phyloP scores from a whole-genome alignment of 2,888 invertebrate genomes.

The Quadroppia sp. region DNA sequence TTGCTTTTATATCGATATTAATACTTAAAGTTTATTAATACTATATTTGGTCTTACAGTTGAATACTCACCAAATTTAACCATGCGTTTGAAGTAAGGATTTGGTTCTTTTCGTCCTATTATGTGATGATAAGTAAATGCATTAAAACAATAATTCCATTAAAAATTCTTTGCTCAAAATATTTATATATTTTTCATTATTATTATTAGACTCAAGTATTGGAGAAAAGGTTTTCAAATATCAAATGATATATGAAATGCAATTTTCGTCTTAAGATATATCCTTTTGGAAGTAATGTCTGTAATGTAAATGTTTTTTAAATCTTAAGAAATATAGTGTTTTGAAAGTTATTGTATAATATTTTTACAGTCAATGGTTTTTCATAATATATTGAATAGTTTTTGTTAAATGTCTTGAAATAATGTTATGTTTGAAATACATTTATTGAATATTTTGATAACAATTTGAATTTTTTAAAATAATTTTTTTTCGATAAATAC shows the following conservation, averaged over 20 bases:
- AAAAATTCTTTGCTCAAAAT: neutral
- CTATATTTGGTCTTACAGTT: neutral
- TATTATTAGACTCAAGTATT: no score
- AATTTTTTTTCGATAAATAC: neutral
- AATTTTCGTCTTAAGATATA: no score
- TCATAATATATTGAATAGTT: neutral
- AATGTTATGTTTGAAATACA: neutral
- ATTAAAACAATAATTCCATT: neutral
- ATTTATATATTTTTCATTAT: no score
- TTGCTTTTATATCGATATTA: neutral
- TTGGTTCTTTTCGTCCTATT: slow-evolving; percentile 98
- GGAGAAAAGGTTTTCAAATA: no score
- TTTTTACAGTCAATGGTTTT: slow-evolving; percentile 14
- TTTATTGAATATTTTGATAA: neutral
- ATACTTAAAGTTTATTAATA: neutral
- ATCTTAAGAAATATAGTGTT: neutral
- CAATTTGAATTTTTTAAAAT: neutral
- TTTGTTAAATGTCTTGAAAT: slow-evolving; percentile 23
- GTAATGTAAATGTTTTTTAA: neutral
- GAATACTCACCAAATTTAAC: slow-evolving; percentile 71
- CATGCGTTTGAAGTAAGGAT: slow-evolving; percentile 94
- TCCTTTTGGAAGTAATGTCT: neutral
- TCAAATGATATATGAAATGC: no score
- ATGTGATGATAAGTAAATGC: slow-evolving; percentile 16
- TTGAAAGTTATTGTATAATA: neutral